Conservation (phyloP, 2,888 invertebrate genomes). For the Pyrgus malvae region DNA sequence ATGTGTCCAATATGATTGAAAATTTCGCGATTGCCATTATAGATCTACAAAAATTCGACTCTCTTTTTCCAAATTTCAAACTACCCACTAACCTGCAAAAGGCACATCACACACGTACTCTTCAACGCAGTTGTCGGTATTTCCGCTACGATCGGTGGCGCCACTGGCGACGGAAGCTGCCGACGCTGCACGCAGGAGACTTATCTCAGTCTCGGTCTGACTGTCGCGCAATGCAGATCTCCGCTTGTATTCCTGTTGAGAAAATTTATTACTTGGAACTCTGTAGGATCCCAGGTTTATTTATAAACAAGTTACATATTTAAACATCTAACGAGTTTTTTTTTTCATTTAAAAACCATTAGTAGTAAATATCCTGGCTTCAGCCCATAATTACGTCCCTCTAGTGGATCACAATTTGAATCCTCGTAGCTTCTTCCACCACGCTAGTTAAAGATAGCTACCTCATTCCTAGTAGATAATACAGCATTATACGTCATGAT, state of each 20-base stretch:
- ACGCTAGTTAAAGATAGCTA: too few species aligned
- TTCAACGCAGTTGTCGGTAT: slow-evolving; percentile 91
- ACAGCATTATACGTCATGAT: too few species aligned
- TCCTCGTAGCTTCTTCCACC: too few species aligned
- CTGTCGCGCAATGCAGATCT: slow-evolving; percentile 88
- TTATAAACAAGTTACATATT: not conserved
- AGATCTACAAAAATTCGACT: too few species aligned
- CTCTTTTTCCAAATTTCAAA: not conserved
- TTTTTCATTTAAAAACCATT: too few species aligned
- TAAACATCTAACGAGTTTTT: too few species aligned
- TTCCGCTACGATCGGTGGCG: slow-evolving; percentile 90
- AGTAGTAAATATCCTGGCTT: too few species aligned
- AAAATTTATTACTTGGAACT: slow-evolving; percentile 12
- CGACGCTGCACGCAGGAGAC: slow-evolving; percentile 89
- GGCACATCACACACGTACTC: slow-evolving; percentile 93
- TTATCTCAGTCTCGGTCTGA: slow-evolving; percentile 91
- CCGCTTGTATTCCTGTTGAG: slow-evolving; percentile 89
- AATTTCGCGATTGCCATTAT: too few species aligned
- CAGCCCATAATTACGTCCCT: too few species aligned
- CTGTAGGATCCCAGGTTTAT: not conserved
- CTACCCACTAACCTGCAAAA: slow-evolving; percentile 88
- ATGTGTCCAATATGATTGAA: too few species aligned
- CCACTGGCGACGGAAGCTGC: slow-evolving; percentile 88
- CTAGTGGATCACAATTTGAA: too few species aligned
- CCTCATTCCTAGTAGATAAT: too few species aligned